A percentile compares a stretch with the other conserved stretches of the same genome.
Evolutionary conservation across 2,888 invertebrate genomes (phyloP).

Genomic region (Pterobdella sp.): DNA sequence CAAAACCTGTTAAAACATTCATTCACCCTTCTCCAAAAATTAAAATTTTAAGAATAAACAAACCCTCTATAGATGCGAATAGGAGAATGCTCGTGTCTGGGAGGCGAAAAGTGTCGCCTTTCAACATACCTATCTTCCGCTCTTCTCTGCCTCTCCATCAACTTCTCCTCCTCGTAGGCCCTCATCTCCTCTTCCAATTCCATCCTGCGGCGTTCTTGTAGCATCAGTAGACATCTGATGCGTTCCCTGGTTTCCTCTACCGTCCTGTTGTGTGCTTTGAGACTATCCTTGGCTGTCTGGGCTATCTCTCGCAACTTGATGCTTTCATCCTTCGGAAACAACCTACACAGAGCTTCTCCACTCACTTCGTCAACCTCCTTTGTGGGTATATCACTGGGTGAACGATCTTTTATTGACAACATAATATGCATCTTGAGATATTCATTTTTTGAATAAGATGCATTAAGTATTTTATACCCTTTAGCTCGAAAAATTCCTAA

Average conservation of each 20-base stretch:
- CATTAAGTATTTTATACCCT: no score
- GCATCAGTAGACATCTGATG: not conserved
- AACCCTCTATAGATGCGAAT: not conserved
- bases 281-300: constrained; percentile 42
- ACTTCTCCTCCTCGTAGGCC: not conserved
- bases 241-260: not conserved
- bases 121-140: no score
- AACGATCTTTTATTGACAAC: no score
- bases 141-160: not conserved
- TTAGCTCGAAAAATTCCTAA: no score
- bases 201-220: not conserved
- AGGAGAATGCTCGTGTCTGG: not conserved
- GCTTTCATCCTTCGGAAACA: constrained; percentile 75
- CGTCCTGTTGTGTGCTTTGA: constrained; percentile 9
- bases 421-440: no score
- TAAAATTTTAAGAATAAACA: no score
- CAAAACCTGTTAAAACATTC: no score
- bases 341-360: constrained; percentile 82
- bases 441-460: no score
- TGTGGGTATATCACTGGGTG: constrained; percentile 7
- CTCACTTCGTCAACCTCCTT: constrained; percentile 94
- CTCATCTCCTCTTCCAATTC: not conserved
- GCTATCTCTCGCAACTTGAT: constrained; percentile 47
- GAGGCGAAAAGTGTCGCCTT: not conserved
- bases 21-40: no score